A percentile compares a stretch with the other conserved stretches of the same genome.
Conservation (phyloP, 1,140 invertebrate genomes). For the Drosophila nannoptera region DNA sequence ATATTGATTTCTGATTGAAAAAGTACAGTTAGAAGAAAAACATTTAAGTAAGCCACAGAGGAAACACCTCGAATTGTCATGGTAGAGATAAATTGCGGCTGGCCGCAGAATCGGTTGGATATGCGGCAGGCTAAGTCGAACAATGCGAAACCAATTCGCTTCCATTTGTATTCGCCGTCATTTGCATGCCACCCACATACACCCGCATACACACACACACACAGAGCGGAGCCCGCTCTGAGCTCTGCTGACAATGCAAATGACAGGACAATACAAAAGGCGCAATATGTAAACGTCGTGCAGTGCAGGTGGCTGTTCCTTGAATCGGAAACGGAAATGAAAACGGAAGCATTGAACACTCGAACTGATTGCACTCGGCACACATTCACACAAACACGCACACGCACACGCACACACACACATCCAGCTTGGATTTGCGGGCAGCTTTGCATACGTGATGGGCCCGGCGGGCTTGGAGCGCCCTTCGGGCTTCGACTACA, state of each 20-base stretch:
- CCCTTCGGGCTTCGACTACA: background rate
- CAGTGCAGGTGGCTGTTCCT: constrained; percentile 45
- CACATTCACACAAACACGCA: constrained; percentile 31
- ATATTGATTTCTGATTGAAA: constrained; percentile 62
- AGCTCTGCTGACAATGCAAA: constrained; percentile 68
- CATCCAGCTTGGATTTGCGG: constrained; percentile 63
- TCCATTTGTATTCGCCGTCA: constrained; percentile 55
- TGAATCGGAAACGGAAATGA: constrained; percentile 20
- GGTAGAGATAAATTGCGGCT: constrained; percentile 25
- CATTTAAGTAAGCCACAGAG: constrained; percentile 28
- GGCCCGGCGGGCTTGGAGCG: constrained; percentile 12
- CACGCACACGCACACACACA: constrained; percentile 28
- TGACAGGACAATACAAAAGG: constrained; percentile 63
- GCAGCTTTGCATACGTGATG: constrained; percentile 22
- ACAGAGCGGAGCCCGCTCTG: constrained; percentile 32
- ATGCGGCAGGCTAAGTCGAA: constrained; percentile 45
- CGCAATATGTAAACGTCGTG: constrained; percentile 45
- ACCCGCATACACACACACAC: constrained; percentile 14
- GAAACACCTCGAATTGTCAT: constrained; percentile 18
- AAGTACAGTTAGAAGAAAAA: constrained; percentile 4
- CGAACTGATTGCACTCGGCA: constrained; percentile 60
- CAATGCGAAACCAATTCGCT: constrained; percentile 69
- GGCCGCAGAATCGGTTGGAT: constrained; percentile 43
- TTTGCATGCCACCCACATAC: constrained; percentile 33
- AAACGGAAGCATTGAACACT: constrained; percentile 59